Base-by-base conservation (phyloP, 1,140 invertebrate genomes). In the Xylocopa sonorina region DNA sequence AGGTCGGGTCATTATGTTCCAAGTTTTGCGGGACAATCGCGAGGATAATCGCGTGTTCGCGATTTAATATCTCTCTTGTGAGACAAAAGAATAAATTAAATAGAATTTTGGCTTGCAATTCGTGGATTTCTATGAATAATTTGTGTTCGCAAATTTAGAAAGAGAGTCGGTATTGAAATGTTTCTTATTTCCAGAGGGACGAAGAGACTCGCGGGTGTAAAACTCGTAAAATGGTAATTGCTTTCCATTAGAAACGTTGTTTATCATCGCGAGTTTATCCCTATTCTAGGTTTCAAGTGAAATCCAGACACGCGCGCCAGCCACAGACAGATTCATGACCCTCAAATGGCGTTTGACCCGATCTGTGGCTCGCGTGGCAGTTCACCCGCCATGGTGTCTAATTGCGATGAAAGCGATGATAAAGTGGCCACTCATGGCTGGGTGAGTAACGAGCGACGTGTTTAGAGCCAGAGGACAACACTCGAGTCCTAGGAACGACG, bases 371-470 rank as follows among this genome's bases (percentile, higher is more conserved):
- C 50, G 77, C 55, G 55, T 29, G 48, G 50, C 77, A 34, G 68
- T 60, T 46, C 16, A 73, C 77, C 34, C 16, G 63, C 77, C 34
- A 43, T 27, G 63, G 38, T 64, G 63, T 80, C 78, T 80, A 80
- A 80, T 80, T 76, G 73, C 73, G 78, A 76, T 67, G 78, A 80
- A 80, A 77, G 78, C 72, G 78, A 80, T 80, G 78, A 80, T 80
- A 63, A 80, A 80, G 78, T 80, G 73, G 78, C 76, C 72, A 67
- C 55, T 75, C 46, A n/a, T n/a, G 57, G 38, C 50, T 41, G 18
- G 9, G 60, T 57, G 78, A 80, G 62, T 80, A 76, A 80, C 78
- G 73, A 77, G 60, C 69, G 57, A 57, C 50, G 24, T 16, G 75
- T 60, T 75, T 60, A 43, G 14, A 48, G 50, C 43, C 48, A 62